These are phyloP conservation scores for Albula goreensis DNA, from an alignment of 2,113 vertebrate species.

Conservation along the genomic window DNA sequence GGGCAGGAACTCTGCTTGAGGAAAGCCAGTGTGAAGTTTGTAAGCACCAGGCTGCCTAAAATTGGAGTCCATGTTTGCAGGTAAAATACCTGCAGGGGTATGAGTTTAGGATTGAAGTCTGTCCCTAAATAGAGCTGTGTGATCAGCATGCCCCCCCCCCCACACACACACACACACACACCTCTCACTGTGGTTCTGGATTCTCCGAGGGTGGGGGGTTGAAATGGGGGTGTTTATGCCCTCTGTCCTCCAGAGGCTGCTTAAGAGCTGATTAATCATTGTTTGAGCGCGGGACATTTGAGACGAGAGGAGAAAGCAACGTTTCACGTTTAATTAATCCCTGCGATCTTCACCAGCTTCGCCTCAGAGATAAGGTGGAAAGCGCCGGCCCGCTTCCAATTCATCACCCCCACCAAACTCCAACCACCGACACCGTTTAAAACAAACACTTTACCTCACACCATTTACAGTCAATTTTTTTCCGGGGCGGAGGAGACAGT, in stretches of 20 bases:
- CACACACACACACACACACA: too few species aligned
- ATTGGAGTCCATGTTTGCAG: too few species aligned
- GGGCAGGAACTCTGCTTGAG: too few species aligned
- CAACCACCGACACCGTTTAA: slow-evolving; percentile 45
- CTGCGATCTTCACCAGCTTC: slow-evolving; percentile 88
- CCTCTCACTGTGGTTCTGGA: too few species aligned
- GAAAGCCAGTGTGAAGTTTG: too few species aligned
- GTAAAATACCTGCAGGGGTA: too few species aligned
- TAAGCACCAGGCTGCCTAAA: too few species aligned
- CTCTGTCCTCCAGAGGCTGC: slow-evolving; percentile 79
- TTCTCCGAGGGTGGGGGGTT: too few species aligned
- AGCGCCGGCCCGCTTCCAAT: slow-evolving; percentile 81
- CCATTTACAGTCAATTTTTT: slow-evolving; percentile 86
- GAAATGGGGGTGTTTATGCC: too few species aligned
- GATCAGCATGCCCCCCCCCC: too few species aligned
- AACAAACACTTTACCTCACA: slow-evolving; percentile 87
- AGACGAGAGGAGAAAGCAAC: slow-evolving; percentile 83
- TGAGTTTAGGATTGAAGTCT: too few species aligned
- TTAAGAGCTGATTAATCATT: slow-evolving; percentile 92
- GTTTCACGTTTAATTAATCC: slow-evolving; percentile 91
- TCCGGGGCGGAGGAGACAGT: slow-evolving; percentile 73
- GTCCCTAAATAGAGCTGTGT: too few species aligned
- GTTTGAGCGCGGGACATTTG: slow-evolving; percentile 85
- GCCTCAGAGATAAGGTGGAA: slow-evolving; percentile 84
- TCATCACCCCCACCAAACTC: slow-evolving; percentile 79